Conservation (phyloP, 1,140 invertebrate genomes). For the Frieseomelitta varia region DNA sequence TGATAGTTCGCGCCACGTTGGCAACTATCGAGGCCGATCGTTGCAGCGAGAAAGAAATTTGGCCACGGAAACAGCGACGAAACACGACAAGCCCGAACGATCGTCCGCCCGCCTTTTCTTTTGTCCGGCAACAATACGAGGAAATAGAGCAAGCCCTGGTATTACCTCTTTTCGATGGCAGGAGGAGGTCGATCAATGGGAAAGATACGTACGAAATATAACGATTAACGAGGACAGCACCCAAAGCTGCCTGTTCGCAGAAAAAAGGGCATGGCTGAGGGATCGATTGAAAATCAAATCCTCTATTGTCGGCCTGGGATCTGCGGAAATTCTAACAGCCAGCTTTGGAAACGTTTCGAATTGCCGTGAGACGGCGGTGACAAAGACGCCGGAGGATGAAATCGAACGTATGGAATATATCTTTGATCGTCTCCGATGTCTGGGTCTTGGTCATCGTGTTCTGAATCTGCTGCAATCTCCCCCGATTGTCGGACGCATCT, state of each 20-base stretch:
- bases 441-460: no score
- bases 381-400: not conserved
- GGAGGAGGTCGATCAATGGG: not conserved
- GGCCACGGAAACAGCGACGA: conserved; percentile 17
- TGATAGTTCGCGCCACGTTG: conserved; percentile 62
- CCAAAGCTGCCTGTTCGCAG: not conserved
- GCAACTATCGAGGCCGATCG: conserved; percentile 65
- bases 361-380: not conserved
- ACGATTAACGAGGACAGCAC: conserved; percentile 13
- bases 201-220: not conserved
- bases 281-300: conserved; percentile 59
- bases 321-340: not conserved
- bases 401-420: not conserved
- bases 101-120: conserved; percentile 21
- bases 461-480: no score
- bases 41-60: conserved; percentile 34
- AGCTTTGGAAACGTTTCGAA: not conserved
- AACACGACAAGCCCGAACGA: not conserved
- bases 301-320: conserved; percentile 29
- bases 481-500: no score
- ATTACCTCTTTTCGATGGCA: not conserved
- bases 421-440: not conserved
- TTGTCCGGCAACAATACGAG: conserved; percentile 52
- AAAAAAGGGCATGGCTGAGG: not conserved
- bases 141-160: conserved; percentile 5